Base-by-base conservation (phyloP, 2,888 invertebrate genomes). In the Sicus ferrugineus region DNA sequence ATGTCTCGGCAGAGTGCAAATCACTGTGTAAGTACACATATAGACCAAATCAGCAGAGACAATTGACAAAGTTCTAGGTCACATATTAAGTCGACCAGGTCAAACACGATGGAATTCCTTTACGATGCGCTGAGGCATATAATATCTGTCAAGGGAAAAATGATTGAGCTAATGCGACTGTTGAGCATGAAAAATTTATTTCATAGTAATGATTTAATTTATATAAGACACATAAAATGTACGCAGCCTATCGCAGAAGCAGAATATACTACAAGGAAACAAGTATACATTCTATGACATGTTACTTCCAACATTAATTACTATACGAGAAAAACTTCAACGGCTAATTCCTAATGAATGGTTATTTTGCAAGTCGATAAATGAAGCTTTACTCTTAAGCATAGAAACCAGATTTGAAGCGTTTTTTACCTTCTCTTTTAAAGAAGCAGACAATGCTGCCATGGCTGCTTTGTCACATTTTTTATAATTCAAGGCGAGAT, bases 181-280 rank as follows among this genome's bases (percentile, higher is more conserved):
- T 34, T 34, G 38, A 11, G 38, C 38, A 59, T 59, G 9, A 65
- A 38, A 61, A 61, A 61, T 61, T 2, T 61, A 6, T 38, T 59
- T 11, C 34, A 4, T 23, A 52, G 23, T 52, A 26, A 52, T 52
- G 26, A 26, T 23, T 52, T 52, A 21, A 23, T 16, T 4, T 46
- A 46, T 16, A 46, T 46, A 46, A n/a, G n/a, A 46, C 3, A 16
- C 3, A 6, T 16, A 9, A 46, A 46, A n/a, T 46, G 46, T 46
- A 46, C 46, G 46, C 46, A 46, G 46, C 16, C 38, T 34, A 34
- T 34, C 38, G 38, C 38, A 46, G 46, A 46, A 46, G 46, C 16
- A 16, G n/a, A n/a, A 46, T 46, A 46, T 46, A 46, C 46, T 16
- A 9, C 46, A 46, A 46, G 46, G 46, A 46, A n/a, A 46, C 46